Base-by-base conservation (phyloP, 2,888 invertebrate genomes). In the Melanchra persicariae region DNA sequence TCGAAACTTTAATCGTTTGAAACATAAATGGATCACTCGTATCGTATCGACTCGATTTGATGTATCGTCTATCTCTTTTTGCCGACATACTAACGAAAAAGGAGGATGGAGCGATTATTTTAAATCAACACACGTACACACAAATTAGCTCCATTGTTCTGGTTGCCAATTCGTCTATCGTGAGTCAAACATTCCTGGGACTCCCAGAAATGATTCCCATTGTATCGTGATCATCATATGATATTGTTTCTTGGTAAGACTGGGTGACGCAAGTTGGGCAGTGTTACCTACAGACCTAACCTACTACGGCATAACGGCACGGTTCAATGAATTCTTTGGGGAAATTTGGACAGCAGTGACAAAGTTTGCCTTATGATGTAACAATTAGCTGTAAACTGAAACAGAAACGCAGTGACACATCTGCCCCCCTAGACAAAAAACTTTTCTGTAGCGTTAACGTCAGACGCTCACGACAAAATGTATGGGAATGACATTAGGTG, bases 111-210 rank as follows among this genome's bases (percentile, higher is more conserved):
- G n/a, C n/a, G 51, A 59, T 63, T 83, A 83, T 80, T 80, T 65
- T 76, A 80, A 84, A 49, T 62, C 83, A 34, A 59, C 47, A 43
- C 86, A 82, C 85, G 87, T 80, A 78, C 65, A 68, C 47, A 77
- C 74, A 84, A 82, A 72, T 79, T 59, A 67, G 61, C 24, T 58
- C 51, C 74, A 85, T 85, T 85, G 85, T 85, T 84, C 74, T 72
- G 61, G 61, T 69, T 65, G 71, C 68, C 70, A 65, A 78, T 72
- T 79, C 45, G 79, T 79, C 74, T 77, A 80, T 57, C 60, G 68
- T 85, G 82, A 83, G 67, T 86, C 85, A 86, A 81, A 65, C 82
- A 82, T 85, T 85, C 82, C 78, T 84, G 85, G 87, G 79, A 81
- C 60, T 81, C 37, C 79, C 80, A 85, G 69, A 80, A 78, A 60